These are phyloP conservation scores for Tragulus kanchil DNA, from an alignment of 2,113 vertebrate genomes.

Conservation along the genomic window DNA sequence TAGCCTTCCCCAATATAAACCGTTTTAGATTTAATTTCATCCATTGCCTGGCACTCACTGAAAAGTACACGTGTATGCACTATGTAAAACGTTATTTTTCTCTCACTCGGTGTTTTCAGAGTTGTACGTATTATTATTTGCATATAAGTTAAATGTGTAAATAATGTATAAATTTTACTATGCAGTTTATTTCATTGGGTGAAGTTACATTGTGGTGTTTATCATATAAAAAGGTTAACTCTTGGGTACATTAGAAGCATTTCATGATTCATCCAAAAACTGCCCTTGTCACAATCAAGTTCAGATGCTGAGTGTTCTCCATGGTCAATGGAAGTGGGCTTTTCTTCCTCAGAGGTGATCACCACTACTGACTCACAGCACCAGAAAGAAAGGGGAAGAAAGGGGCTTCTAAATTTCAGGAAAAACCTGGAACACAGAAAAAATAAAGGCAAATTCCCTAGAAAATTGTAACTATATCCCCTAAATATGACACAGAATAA, in stretches of 20 bases:
- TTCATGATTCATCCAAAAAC: conserved; percentile 74
- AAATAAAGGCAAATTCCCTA: conserved; percentile 71
- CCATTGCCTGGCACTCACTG: conserved; percentile 22
- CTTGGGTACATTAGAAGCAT: conserved; percentile 73
- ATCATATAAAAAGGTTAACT: conserved; percentile 71
- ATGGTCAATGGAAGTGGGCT: conserved; percentile 66
- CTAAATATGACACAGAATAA: conserved; percentile 57
- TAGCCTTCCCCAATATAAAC: conserved; percentile 33
- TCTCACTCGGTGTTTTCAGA: conserved; percentile 14
- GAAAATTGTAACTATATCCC: conserved; percentile 63
- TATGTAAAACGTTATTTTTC: conserved; percentile 64
- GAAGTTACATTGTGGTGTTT: conserved; percentile 69
- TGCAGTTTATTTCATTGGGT: conserved; percentile 48
- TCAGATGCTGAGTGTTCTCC: conserved; percentile 73
- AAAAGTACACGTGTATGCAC: conserved; percentile 23
- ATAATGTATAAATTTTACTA: conserved; percentile 59
- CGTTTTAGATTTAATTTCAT: conserved; percentile 38
- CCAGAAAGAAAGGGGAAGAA: conserved; percentile 65
- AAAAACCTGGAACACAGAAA: conserved; percentile 77
- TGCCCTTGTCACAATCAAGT: conserved; percentile 64
- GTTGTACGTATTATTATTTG: conserved; percentile 6
- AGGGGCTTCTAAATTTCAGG: conserved; percentile 71
- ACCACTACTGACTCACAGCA: conserved; percentile 57
- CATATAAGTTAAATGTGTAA: conserved; percentile 42
- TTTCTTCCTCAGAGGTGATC: conserved; percentile 76